Percentiles rank a stretch among this genome's conserved stretches.
Evolutionary conservation across 2,797 vertebrate species (phyloP).

Genomic region (Meriones psammophilus): DNA sequence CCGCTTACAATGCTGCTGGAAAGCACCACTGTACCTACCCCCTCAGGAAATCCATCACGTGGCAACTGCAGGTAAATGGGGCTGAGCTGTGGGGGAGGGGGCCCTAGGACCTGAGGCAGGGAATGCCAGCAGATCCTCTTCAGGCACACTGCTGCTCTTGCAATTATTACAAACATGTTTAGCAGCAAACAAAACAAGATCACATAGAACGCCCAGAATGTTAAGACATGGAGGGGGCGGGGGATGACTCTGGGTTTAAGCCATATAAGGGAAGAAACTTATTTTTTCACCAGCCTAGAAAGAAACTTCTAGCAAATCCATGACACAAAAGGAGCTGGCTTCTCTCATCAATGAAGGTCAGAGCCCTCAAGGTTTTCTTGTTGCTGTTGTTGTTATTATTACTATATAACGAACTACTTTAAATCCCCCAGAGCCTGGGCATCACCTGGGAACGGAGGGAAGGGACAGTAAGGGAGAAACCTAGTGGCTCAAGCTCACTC

Average conservation of each 20-base stretch:
- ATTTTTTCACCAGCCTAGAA: constrained; percentile 61
- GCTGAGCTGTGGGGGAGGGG: too few species aligned
- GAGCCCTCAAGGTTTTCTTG: neutral
- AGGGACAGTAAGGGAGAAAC: neutral
- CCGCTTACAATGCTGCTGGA: neutral
- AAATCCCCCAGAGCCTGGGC: constrained; percentile 17
- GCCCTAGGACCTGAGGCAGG: neutral
- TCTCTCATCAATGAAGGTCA: constrained; percentile 51
- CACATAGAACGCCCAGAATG: constrained; percentile 60
- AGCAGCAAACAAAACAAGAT: constrained; percentile 72
- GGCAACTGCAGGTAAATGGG: neutral
- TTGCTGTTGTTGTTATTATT: neutral
- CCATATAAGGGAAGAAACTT: constrained; percentile 75
- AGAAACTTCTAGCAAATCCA: constrained; percentile 49
- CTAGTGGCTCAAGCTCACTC: neutral
- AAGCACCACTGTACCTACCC: neutral
- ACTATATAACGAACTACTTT: constrained; percentile 18
- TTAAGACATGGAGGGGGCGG: constrained; percentile 31
- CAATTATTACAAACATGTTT: constrained; percentile 54
- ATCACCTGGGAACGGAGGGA: neutral
- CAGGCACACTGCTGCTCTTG: neutral
- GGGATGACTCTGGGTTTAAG: constrained; percentile 62
- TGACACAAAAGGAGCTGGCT: constrained; percentile 24
- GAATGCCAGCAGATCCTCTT: neutral
- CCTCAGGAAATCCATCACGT: neutral